phyloP scores from a whole-genome alignment of 2,797 vertebrate species.

The Borostomias antarcticus region DNA sequence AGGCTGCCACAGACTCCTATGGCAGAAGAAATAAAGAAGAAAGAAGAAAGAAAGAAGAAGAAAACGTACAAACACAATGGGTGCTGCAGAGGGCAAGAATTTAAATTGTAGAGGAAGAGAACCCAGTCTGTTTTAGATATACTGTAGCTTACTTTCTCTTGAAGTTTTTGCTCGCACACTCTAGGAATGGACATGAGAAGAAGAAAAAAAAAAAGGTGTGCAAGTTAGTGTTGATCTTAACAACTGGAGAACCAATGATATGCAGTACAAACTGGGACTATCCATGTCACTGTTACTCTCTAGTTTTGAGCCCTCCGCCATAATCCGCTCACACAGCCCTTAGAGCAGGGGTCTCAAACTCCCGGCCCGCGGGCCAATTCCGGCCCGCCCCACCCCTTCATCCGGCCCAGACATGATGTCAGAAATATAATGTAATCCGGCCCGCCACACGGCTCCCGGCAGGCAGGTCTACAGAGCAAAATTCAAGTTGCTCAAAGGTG shows the following conservation, averaged over 20 bases:
- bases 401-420: no score
- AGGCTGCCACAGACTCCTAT: no score
- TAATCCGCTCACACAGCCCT: not conserved
- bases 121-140: not conserved
- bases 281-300: not conserved
- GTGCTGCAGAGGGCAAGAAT: not conserved
- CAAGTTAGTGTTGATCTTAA: slow-evolving; percentile 9
- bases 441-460: no score
- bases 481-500: no score
- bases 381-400: no score
- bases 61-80: no score
- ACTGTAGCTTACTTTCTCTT: slow-evolving; percentile 60
- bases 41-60: not conserved
- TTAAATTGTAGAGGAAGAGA: not conserved
- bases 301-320: not conserved
- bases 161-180: slow-evolving; percentile 71
- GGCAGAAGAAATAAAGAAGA: not conserved
- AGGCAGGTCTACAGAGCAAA: no score
- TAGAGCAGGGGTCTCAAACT: no score
- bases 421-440: no score
- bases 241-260: slow-evolving; percentile 9
- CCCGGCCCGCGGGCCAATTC: no score
- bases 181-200: slow-evolving; percentile 50
- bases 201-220: slow-evolving; percentile 4
- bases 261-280: no score